Evolutionary conservation across 2,113 vertebrate genomes (phyloP), one percentile per base, ranked within the genome.

Genomic region (Gila orcuttii): DNA sequence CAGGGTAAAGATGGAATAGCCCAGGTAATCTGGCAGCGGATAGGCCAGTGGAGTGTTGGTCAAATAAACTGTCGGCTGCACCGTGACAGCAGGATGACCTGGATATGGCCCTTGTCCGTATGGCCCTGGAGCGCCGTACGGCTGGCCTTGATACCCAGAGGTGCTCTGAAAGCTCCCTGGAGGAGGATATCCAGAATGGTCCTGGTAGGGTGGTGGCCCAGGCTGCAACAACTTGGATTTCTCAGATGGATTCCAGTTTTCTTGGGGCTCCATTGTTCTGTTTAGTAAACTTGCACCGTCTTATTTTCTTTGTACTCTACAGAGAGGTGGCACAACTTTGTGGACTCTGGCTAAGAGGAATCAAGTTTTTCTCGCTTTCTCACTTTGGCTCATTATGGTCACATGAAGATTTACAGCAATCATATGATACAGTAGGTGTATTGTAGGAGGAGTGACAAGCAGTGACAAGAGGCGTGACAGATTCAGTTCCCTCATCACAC

Each of bases 1-100:
- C 92, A 95, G n/a, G 85, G 91, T 95, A 88, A 95, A 93, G 89
- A 96, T 93, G 90, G 96, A 96, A 87, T 95, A 96, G 52, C 89
- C 25, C 91, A 96, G 1, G 90, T 96, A 94, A 86, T 96, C 94
- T 0, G 91, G 90, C 59, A 90, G 52, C 0, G 91, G 92, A n/a
- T 88, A 10, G 0, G 6, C 6, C 76, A 93, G 86, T 0, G 91
- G 91, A 11, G 3, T 19, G 1, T 11, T 86, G 4, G 88, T 79
- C 89, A 94, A 85, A 3, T 50, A 93, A 15, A 93, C 55, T 0
- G 90, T 77, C 6, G 94, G 91, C 88, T 94, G 94, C 19, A 88
- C 66, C 2, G 86, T 82, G 23, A 95, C 83, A 0, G 79, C 8
- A 4, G 28, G 59, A 12, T 89, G 90, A 1, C 23, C 36, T 4